A percentile compares a stretch with the other conserved stretches of the same genome.
phyloP scores from a whole-genome alignment of 1,140 invertebrate genomes.

The Cotesia glomerata region DNA sequence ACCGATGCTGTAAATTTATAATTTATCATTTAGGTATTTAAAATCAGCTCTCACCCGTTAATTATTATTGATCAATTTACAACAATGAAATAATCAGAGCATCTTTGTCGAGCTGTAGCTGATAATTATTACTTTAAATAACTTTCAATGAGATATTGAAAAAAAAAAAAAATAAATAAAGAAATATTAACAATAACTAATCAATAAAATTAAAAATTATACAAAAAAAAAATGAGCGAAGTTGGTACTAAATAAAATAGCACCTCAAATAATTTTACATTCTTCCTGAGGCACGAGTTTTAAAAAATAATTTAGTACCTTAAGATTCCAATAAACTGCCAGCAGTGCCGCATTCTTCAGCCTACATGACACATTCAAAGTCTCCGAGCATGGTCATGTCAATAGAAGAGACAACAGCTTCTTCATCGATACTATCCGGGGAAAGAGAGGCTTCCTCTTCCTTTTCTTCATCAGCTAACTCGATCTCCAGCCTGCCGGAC shows the following conservation, averaged over 20 bases:
- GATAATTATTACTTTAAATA: neutral
- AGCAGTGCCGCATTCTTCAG: constrained; percentile 39
- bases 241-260: neutral
- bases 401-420: constrained; percentile 36
- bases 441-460: constrained; percentile 19
- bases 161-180: too few species aligned
- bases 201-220: too few species aligned
- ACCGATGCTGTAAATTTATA: too few species aligned
- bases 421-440: constrained; percentile 14
- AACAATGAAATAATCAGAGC: neutral
- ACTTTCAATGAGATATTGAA: constrained; percentile 18
- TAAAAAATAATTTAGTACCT: too few species aligned
- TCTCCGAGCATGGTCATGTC: constrained; percentile 44
- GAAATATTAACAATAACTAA: too few species aligned
- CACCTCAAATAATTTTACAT: too few species aligned
- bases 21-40: neutral
- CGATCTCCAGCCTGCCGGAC: too few species aligned
- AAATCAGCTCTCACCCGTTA: neutral
- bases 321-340: constrained; percentile 39
- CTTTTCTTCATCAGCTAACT: neutral
- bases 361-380: constrained; percentile 43
- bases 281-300: too few species aligned
- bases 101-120: neutral
- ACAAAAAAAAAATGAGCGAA: neutral
- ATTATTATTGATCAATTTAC: neutral